Evolutionary conservation across 2,113 vertebrate species (phyloP), one percentile per base, ranked within the genome.

Genomic region (Psephotus haematonotus): DNA sequence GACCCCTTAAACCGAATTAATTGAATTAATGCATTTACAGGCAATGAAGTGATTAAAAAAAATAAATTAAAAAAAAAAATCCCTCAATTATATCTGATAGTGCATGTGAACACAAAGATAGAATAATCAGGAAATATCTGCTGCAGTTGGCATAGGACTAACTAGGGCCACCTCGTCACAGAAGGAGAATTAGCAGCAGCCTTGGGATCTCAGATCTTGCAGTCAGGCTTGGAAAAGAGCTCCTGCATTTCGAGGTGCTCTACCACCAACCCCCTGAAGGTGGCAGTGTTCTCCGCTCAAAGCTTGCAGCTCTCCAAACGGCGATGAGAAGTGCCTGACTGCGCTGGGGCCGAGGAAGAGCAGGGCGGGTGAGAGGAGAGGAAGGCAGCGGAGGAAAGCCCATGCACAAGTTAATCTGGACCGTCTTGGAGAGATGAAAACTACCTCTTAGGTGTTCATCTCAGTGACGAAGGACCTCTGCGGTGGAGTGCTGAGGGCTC

Each of bases 251-350:
- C 44, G 53, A 70, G 63, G 25, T 88, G 90, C 93, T 92, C 37
- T 96, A 90, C 92, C 90, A 94, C 43, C 22, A 84, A 13, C 33
- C 17, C 60, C 80, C 96, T 95, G 82, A 93, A 96, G 94, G 91
- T 95, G 96, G 93, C 81, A 84, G 90, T 94, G 72, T 86, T 95
- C 59, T 20, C 92, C 93, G 82, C 82, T 64, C 35, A 77, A 93
- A 68, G 44, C 8, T 25, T 33, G 17, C n/a, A 39, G 35, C 15
- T 43, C 33, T 59, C 41, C 37, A 23, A 28, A 47, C 7, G 43
- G 37, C 29, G 37, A n/a, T 57, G 53, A 10, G 52, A 41, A 52
- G 46, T 39, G 33, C 17, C 47, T 14, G 19, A 11, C 20, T 65
- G 29, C 31, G 24, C 13, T 2, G 15, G n/a, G 25, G 49, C 37